Evolutionary conservation across 2,797 vertebrate genomes (phyloP).

Genomic region (Notamacropus eugenii): DNA sequence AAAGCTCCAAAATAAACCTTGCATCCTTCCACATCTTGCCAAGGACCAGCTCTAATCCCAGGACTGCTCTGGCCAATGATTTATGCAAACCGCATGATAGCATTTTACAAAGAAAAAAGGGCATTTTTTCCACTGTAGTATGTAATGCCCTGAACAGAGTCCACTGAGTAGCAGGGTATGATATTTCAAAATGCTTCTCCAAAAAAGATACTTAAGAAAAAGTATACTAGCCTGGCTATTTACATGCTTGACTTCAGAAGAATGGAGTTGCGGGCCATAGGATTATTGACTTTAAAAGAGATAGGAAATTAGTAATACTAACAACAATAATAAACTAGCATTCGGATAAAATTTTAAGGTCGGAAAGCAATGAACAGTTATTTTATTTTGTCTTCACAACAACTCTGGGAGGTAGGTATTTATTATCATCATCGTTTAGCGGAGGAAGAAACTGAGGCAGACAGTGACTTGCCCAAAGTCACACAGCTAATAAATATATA

Average conservation of each 20-base stretch:
- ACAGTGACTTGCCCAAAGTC: neutral
- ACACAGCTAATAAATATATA: neutral
- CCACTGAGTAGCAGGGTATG: neutral
- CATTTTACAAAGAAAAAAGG: neutral
- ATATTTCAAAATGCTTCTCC: neutral
- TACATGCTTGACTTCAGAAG: neutral
- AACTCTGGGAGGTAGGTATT: neutral
- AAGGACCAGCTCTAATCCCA: neutral
- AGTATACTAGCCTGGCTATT: neutral
- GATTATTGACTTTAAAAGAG: neutral
- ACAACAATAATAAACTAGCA: neutral
- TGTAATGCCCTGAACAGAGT: neutral
- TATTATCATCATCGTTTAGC: neutral
- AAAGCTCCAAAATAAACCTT: neutral
- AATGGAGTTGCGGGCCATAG: neutral
- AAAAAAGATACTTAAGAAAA: neutral
- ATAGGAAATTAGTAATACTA: neutral
- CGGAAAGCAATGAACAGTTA: neutral
- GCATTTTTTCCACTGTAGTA: neutral
- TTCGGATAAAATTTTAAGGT: neutral
- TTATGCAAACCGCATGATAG: neutral
- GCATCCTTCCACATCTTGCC: neutral
- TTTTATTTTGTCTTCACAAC: neutral
- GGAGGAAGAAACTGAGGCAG: neutral
- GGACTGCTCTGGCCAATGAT: neutral